Conservation (phyloP, 2,888 invertebrate species). For the Crepidodera aurea region DNA sequence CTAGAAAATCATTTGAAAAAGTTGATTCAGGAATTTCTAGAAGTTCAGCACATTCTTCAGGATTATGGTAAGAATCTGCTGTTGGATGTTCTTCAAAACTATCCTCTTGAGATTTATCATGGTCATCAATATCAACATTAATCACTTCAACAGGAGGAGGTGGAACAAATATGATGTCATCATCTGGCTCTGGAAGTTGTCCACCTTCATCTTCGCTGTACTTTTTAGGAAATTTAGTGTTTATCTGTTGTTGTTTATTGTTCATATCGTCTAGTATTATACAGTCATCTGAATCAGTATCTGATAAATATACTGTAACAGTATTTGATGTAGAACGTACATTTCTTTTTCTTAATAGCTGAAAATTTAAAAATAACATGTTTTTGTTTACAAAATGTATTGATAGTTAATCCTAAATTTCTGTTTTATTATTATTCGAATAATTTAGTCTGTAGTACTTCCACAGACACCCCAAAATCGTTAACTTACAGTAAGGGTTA, state of each 20-base stretch:
- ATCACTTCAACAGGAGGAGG: conserved; percentile 51
- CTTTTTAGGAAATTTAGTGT: conserved; percentile 31
- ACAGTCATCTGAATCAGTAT: conserved; percentile 24
- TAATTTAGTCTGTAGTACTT: no score
- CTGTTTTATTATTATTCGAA: no score
- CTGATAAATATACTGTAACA: conserved; percentile 6
- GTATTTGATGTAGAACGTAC: background rate
- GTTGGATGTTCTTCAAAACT: background rate
- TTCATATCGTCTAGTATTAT: conserved; percentile 15
- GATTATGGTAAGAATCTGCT: background rate
- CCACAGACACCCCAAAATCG: no score
- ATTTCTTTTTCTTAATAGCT: background rate
- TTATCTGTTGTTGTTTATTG: background rate
- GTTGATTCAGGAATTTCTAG: conserved; percentile 44
- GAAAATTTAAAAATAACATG: no score
- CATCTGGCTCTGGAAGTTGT: conserved; percentile 36
- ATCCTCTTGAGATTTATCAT: conserved; percentile 6
- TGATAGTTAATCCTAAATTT: no score
- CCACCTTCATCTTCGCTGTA: conserved; percentile 35
- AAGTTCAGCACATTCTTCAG: conserved; percentile 35
- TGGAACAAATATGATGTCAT: conserved; percentile 52
- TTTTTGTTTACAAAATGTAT: no score
- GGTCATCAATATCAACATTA: conserved; percentile 47
- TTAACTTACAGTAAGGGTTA: no score
- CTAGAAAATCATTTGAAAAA: conserved; percentile 52